Evolutionary conservation across 2,113 vertebrate genomes (phyloP).

Genomic region (Gnathochromis pfefferi): DNA sequence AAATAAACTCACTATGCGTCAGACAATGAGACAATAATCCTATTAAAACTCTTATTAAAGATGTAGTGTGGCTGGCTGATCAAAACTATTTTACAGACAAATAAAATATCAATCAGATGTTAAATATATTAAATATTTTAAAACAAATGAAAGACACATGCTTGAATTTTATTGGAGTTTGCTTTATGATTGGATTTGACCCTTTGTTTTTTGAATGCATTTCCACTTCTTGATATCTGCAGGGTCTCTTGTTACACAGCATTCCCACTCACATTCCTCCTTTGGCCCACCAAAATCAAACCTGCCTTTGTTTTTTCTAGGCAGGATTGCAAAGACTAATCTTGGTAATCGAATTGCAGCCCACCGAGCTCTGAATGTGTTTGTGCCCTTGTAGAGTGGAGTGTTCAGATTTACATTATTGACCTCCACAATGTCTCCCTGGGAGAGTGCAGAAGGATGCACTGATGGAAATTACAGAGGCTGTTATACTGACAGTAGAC

Average conservation of each 20-base stretch:
- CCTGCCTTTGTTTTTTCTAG: conserved; percentile 17
- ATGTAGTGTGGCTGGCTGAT: not conserved
- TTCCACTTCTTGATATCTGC: not conserved
- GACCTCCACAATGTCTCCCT: not conserved
- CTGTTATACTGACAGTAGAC: not conserved
- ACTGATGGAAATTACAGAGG: not conserved
- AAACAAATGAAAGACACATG: not conserved
- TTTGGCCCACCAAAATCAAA: not conserved
- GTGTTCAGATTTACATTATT: conserved; percentile 23
- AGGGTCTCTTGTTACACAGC: not conserved
- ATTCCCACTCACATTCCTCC: not conserved
- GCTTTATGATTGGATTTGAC: not conserved
- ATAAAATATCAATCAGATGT: not conserved
- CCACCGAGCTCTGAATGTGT: not conserved
- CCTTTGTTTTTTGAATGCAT: not conserved
- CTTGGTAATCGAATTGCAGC: conserved; percentile 27
- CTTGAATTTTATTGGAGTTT: not conserved
- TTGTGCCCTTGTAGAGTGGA: not conserved
- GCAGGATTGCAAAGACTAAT: conserved; percentile 24
- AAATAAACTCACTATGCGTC: not conserved
- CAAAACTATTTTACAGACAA: not conserved
- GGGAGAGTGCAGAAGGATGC: not conserved
- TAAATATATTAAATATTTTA: not conserved
- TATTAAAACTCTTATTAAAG: not conserved
- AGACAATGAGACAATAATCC: not conserved